These are phyloP conservation scores for Globicephala melas DNA, from an alignment of 2,113 vertebrate genomes.

Conservation along the genomic window DNA sequence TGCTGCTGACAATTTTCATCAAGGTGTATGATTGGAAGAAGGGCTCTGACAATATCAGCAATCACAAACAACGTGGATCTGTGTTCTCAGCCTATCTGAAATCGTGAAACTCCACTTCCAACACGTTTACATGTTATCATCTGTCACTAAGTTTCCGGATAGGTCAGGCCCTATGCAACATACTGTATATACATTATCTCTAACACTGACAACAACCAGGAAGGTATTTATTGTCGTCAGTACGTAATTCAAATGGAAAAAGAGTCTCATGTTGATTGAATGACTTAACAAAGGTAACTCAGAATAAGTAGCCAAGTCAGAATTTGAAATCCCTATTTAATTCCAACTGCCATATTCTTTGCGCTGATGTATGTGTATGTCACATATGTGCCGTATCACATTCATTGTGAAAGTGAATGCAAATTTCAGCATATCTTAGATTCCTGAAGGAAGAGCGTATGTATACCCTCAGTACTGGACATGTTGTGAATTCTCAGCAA, in stretches of 20 bases:
- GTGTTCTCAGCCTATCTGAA: neutral
- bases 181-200: neutral
- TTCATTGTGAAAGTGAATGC: neutral
- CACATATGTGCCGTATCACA: neutral
- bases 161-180: neutral
- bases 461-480: neutral
- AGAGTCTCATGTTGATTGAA: neutral
- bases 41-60: neutral
- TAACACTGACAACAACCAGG: neutral
- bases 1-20: neutral
- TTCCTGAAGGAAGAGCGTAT: neutral
- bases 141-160: neutral
- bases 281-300: slow-evolving; percentile 6
- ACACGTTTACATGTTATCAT: neutral
- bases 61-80: neutral
- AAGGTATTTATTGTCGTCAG: neutral
- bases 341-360: neutral
- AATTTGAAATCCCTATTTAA: neutral
- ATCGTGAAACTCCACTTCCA: neutral
- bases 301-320: neutral
- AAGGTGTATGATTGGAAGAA: neutral
- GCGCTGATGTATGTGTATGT: neutral
- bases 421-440: slow-evolving; percentile 22
- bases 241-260: neutral
- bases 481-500: neutral